phyloP scores from a whole-genome alignment of 2,797 vertebrate species.

The Atherinosoma microstoma region DNA sequence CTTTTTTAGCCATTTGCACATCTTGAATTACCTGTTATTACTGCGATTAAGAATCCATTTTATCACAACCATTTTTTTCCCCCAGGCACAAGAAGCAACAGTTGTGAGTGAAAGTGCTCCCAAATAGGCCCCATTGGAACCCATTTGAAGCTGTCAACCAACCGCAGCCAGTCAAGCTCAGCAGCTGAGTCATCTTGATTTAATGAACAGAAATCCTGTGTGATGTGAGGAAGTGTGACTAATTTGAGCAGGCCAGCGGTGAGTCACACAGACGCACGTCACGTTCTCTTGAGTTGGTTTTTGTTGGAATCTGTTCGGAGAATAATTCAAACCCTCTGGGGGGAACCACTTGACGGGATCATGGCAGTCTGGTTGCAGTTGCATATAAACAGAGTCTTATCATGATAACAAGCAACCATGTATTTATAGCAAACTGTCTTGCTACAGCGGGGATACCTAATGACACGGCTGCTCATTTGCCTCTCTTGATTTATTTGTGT shows the following conservation, averaged over 20 bases:
- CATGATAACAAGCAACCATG: conserved; percentile 12
- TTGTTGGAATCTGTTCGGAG: conserved; percentile 34
- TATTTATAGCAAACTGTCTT: conserved; percentile 29
- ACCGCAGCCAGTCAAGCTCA: conserved; percentile 38
- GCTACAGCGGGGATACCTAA: conserved; percentile 64
- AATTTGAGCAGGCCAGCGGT: conserved; percentile 55
- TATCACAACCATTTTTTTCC: not conserved
- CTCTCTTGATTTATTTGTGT: conserved; percentile 68
- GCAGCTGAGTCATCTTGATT: conserved; percentile 66
- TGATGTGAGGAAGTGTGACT: conserved; percentile 67
- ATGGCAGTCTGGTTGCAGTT: not conserved
- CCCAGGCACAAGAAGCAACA: conserved; percentile 17
- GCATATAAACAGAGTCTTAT: conserved; percentile 25
- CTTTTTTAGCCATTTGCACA: not conserved
- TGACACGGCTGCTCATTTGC: conserved; percentile 63
- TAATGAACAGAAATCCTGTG: conserved; percentile 58
- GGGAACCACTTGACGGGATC: conserved; percentile 5
- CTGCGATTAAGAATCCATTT: conserved; percentile 12
- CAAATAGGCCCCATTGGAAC: conserved; percentile 14
- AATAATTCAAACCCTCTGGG: conserved; percentile 36
- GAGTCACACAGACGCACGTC: conserved; percentile 57
- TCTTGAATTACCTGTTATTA: not conserved
- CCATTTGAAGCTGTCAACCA: conserved; percentile 7
- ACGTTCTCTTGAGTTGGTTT: conserved; percentile 40
- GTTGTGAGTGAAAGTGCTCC: conserved; percentile 44